Base-by-base conservation (phyloP, 2,888 invertebrate species). In the Andrena flavipes region DNA sequence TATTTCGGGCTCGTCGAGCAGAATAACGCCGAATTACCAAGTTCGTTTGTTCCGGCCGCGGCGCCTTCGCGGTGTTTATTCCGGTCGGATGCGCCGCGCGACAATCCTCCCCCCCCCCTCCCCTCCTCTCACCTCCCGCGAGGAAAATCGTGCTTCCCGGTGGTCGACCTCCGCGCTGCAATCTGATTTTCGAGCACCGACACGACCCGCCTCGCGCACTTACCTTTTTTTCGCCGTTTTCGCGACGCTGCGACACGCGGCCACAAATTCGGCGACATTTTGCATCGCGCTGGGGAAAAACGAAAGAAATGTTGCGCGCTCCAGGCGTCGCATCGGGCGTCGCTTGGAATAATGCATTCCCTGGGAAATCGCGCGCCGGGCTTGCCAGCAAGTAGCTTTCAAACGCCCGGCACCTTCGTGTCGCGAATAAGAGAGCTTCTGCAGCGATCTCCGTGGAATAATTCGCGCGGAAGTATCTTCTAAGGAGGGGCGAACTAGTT, bases 31-130 rank as follows among this genome's bases (percentile, higher is more conserved):
- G 60, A 70, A 71, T 82, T 76, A 49, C 67, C 49, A 68, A 74
- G 78, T 83, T 84, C 79, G 64, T 86, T 84, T 86, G 76, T 82
- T 76, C 76, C 76, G 48, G 33, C 20, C 7, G 30, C 42, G 62
- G 1, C 56, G 56, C 56, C 68, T 51, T 81, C 63, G 20, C 48
- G n/a, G 67, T 56, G 73, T 86, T 82, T 76, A 78, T 82, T 75
- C 75, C 77, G 20, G 29, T 5, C 26, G 35, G 30, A 16, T 70
- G 54, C 29, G 23, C 20, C 30, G 23, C 4, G 7, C 59, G 33
- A 30, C 26, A 62, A 49, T 33, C 56, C 23, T n/a, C 7, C 49
- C 29, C 26, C 26, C 5, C 56, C 23, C 23, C 7, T 42, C 29
- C 26, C 26, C 5, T 33, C 56, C 23, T n/a, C 7, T 42, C 29